Conservation (phyloP, 1,140 invertebrate genomes). For the Chymomyza costata region DNA sequence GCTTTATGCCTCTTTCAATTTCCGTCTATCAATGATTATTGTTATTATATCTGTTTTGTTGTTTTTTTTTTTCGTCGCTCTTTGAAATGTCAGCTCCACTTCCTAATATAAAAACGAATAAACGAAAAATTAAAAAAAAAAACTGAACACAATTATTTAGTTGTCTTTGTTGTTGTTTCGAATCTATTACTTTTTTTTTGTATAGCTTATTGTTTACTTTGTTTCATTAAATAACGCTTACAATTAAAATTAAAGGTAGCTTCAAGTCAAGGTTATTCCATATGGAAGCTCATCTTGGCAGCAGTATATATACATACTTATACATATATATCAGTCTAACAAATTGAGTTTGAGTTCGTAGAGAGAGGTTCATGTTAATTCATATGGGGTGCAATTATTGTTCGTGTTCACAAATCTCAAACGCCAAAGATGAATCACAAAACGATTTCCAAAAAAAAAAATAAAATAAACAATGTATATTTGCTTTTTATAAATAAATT, state of each 20-base stretch:
- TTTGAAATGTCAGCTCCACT: conserved; percentile 50
- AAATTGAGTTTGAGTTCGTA: too few species aligned
- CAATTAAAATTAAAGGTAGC: conserved; percentile 37
- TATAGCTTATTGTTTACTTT: conserved; percentile 56
- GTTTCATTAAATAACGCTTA: conserved; percentile 59
- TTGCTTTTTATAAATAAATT: conserved; percentile 23
- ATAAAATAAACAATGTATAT: too few species aligned
- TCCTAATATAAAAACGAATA: conserved; percentile 43
- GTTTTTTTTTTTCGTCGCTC: conserved; percentile 39
- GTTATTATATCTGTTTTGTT: conserved; percentile 22
- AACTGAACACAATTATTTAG: conserved; percentile 36
- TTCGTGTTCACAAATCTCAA: conserved; percentile 35
- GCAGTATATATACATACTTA: too few species aligned
- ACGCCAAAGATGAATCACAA: conserved; percentile 34
- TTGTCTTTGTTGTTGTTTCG: conserved; percentile 19
- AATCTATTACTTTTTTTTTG: conserved; percentile 33
- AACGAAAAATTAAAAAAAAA: conserved; percentile 35
- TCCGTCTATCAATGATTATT: conserved; percentile 14
- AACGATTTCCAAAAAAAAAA: conserved; percentile 10
- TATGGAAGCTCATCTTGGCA: conserved; percentile 45
- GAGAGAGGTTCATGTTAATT: conserved; percentile 32
- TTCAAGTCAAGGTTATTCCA: conserved; percentile 47
- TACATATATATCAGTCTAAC: too few species aligned
- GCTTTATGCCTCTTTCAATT: too few species aligned
- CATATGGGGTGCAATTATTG: conserved; percentile 7